Evolutionary conservation across 2,888 invertebrate genomes (phyloP).

Genomic region (Acanthoscelides obtectus): DNA sequence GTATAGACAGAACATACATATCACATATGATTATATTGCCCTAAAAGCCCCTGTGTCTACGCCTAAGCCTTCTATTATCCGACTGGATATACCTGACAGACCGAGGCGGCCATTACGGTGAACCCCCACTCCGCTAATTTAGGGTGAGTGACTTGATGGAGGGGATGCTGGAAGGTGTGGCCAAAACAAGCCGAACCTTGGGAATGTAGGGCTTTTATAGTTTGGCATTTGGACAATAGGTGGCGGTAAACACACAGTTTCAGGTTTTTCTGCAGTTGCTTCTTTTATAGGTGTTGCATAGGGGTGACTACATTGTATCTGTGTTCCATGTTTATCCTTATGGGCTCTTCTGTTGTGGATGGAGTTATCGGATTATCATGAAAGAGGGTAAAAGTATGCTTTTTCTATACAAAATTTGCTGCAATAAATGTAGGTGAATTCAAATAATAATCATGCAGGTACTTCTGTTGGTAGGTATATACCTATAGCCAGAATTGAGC

Average conservation of each 20-base stretch:
- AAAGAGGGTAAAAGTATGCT: too few relatives aligned
- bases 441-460: too few relatives aligned
- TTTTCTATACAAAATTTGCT: too few relatives aligned
- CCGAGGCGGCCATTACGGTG: slow-evolving; percentile 45
- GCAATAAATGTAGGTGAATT: too few relatives aligned
- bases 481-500: too few relatives aligned
- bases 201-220: neutral
- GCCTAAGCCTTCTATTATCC: slow-evolving; percentile 20
- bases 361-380: too few relatives aligned
- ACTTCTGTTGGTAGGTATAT: too few relatives aligned
- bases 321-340: too few relatives aligned
- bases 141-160: slow-evolving; percentile 34
- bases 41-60: neutral
- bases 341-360: too few relatives aligned
- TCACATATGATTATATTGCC: neutral
- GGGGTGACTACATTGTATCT: too few relatives aligned
- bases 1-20: too few relatives aligned
- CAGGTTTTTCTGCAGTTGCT: neutral
- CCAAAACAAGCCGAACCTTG: neutral
- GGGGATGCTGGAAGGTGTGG: neutral
- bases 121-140: slow-evolving; percentile 40
- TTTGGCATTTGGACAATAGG: neutral
- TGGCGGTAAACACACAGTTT: neutral
- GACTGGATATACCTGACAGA: slow-evolving; percentile 42
- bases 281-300: neutral